Evolutionary conservation across 2,797 vertebrate species (phyloP), one percentile per base, ranked within the genome.

Genomic region (Spheniscus humboldti): DNA sequence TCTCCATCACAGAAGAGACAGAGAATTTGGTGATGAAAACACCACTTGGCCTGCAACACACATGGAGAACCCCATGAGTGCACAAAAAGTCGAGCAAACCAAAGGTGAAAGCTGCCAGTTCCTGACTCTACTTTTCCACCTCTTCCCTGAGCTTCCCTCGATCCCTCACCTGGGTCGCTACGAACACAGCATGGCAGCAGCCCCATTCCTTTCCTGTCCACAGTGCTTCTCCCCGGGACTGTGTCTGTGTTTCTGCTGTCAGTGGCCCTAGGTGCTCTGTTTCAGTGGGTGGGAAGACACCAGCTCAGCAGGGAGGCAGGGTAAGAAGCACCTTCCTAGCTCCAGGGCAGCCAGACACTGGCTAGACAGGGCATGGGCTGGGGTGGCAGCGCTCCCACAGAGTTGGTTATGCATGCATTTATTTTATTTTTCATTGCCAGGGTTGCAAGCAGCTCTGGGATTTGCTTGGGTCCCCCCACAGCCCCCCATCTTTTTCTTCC

Each of bases 231-330:
- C 43, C 33, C 24, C 28, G 10, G 57, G 63, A 35, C 30, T 28
- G 20, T 16, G 33, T 10, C 28, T 1, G 0, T 11, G 1, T 59
- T 88, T 52, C 71, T 76, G 60, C 8, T 8, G 2, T 9, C 45
- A 15, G 41, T 20, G 7, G 14, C 67, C 67, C 25, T 45, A 17
- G 14, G 18, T 7, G 2, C 63, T 43, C 16, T 0, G 0, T 63
- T 56, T 48, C 73, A 59, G 35, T 7, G 3, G 25, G 17, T 12
- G 5, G 33, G 43, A 77, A 64, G 48, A 18, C 19, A 15, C 24
- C 28, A 45, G 35, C 41, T 41, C 1, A 7, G 18, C 35, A 62
- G 30, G 30, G 13, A 85, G 27, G 25, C 52, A 66, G 16, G 6
- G 10, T 53, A 23, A 86, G 60, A 31, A 67, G 25, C 31, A 37